Conservation (phyloP, 2,797 vertebrate species). For the Cryptoblepharus egeriae region DNA sequence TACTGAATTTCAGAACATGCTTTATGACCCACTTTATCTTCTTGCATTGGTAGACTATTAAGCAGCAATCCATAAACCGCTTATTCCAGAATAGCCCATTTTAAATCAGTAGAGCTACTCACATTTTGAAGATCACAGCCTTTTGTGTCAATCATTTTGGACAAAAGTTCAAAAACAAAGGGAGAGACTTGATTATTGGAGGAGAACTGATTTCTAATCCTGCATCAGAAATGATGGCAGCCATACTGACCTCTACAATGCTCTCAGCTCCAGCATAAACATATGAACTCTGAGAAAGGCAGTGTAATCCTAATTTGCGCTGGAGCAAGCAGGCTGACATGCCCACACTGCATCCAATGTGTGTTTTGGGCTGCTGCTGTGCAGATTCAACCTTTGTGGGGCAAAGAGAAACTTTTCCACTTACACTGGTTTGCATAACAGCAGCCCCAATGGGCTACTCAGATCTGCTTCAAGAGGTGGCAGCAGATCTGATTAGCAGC, state of each 20-base stretch:
- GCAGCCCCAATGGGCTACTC: too few relatives aligned
- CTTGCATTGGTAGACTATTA: conserved; percentile 5
- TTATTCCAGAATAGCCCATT: conserved; percentile 2
- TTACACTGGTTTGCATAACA: too few relatives aligned
- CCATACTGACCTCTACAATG: not conserved
- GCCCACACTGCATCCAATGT: too few relatives aligned
- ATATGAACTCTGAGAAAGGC: not conserved
- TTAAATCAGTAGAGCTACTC: conserved; percentile 6
- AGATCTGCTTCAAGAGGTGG: too few relatives aligned
- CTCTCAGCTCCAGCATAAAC: not conserved
- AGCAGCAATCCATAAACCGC: not conserved
- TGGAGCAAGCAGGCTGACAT: too few relatives aligned
- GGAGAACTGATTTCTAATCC: not conserved
- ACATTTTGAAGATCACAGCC: not conserved
- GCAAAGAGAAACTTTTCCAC: too few relatives aligned
- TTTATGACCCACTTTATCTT: conserved; percentile 20
- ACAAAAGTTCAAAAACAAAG: not conserved
- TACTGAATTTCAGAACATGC: conserved; percentile 27
- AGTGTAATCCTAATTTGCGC: too few relatives aligned
- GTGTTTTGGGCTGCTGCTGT: too few relatives aligned
- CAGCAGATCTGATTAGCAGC: too few relatives aligned
- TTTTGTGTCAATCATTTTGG: not conserved
- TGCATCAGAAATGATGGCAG: not conserved
- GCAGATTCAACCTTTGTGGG: too few relatives aligned
- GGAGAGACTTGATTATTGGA: not conserved